Percentiles rank a stretch among this genome's conserved stretches.
phyloP scores from a whole-genome alignment of 1,140 invertebrate species.

The Trinorchestia longiramus region DNA sequence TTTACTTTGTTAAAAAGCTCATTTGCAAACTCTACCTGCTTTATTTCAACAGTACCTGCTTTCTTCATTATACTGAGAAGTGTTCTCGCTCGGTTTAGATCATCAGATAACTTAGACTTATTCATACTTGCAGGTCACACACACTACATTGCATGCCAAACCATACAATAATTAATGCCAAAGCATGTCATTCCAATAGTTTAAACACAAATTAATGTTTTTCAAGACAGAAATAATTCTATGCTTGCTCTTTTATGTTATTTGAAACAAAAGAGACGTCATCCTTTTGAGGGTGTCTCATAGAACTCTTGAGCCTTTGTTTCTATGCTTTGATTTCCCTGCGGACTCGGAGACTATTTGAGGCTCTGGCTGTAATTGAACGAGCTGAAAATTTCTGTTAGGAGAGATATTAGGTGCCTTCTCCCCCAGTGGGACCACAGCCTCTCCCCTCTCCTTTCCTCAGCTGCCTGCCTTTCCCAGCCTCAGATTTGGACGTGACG shows the following conservation, averaged over 20 bases:
- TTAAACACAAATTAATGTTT: neutral
- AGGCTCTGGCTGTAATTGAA: slow-evolving; percentile 27
- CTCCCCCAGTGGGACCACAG: neutral
- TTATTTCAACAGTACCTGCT: neutral
- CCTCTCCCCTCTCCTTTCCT: no score
- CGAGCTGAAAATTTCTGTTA: neutral
- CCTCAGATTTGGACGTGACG: no score
- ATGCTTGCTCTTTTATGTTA: neutral
- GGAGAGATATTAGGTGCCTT: neutral
- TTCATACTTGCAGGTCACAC: no score
- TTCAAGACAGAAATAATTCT: neutral
- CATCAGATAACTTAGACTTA: neutral
- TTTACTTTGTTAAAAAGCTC: no score
- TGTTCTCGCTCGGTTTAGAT: neutral
- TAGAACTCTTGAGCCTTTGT: slow-evolving; percentile 2
- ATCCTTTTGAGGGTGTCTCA: neutral
- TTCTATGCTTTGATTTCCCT: slow-evolving; percentile 24
- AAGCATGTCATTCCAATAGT: neutral
- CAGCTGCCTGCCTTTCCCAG: neutral
- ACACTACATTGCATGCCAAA: no score
- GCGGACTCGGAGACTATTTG: neutral
- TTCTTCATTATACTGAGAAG: neutral
- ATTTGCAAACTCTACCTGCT: neutral
- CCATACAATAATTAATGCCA: neutral
- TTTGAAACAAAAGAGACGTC: neutral